Conservation (phyloP, 1,140 invertebrate species). For the Hypothenemus hampei region DNA sequence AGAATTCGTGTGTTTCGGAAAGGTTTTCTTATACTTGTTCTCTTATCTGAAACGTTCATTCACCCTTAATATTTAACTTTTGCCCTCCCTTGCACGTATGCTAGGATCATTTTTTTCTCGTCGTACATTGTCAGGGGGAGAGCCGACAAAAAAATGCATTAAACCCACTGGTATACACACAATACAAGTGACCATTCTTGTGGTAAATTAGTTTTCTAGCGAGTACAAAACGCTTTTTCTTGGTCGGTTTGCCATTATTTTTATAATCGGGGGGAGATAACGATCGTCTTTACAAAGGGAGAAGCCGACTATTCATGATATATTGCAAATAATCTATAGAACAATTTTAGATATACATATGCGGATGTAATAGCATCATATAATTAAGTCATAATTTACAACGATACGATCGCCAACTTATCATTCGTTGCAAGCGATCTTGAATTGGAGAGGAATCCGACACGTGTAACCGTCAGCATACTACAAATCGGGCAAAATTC, state of each 20-base stretch:
- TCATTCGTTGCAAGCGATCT: too few relatives aligned
- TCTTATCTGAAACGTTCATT: too few relatives aligned
- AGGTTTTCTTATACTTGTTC: too few relatives aligned
- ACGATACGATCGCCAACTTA: not conserved
- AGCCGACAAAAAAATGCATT: not conserved
- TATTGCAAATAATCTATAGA: too few relatives aligned
- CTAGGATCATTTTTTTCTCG: not conserved
- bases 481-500: constrained; percentile 3
- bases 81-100: too few relatives aligned
- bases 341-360: too few relatives aligned
- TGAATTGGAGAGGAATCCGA: constrained; percentile 1
- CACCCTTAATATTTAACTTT: too few relatives aligned
- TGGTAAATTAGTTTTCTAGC: constrained; percentile 1
- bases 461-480: constrained; percentile 3
- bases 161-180: not conserved
- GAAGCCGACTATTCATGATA: too few relatives aligned
- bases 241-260: not conserved
- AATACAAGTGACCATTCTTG: not conserved
- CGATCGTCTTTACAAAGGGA: too few relatives aligned
- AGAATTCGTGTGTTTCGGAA: too few relatives aligned
- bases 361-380: not conserved
- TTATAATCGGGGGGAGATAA: not conserved
- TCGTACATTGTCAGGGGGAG: not conserved
- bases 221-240: too few relatives aligned
- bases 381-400: not conserved